These are phyloP conservation scores for Peromyscus nudipes DNA, from an alignment of 2,797 vertebrate species.

Conservation along the genomic window DNA sequence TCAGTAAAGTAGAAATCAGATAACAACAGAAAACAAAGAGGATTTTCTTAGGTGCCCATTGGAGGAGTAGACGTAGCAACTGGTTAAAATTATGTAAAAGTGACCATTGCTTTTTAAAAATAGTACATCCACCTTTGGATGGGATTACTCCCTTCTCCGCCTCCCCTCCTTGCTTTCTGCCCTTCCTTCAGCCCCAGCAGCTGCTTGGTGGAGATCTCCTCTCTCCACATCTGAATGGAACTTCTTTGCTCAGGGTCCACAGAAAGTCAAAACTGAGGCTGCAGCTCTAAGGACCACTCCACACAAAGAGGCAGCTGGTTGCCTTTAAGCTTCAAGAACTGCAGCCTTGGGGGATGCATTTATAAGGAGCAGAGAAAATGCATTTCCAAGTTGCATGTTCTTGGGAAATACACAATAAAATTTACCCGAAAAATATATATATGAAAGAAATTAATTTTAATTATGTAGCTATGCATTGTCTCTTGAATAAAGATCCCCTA, in stretches of 20 bases:
- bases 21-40: slow-evolving; percentile 76
- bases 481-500: slow-evolving; percentile 80
- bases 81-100: slow-evolving; percentile 65
- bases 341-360: slow-evolving; percentile 87
- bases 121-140: slow-evolving; percentile 85
- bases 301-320: slow-evolving; percentile 90
- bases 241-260: slow-evolving; percentile 89
- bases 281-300: slow-evolving; percentile 87
- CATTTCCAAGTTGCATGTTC: slow-evolving; percentile 88
- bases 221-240: slow-evolving; percentile 85
- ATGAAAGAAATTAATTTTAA: slow-evolving; percentile 86
- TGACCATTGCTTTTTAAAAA: slow-evolving; percentile 76
- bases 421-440: slow-evolving; percentile 87
- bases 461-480: slow-evolving; percentile 79
- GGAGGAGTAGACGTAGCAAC: slow-evolving; percentile 59
- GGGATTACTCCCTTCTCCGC: slow-evolving; percentile 15
- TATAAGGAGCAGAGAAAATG: slow-evolving; percentile 87
- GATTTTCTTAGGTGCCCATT: slow-evolving; percentile 73
- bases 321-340: slow-evolving; percentile 88
- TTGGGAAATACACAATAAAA: slow-evolving; percentile 86
- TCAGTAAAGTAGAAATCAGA: slow-evolving; percentile 76
- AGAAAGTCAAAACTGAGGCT: slow-evolving; percentile 86
- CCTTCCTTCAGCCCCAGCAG: slow-evolving; percentile 78
- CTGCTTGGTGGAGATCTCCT: slow-evolving; percentile 81
- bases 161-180: slow-evolving; percentile 70